Evolutionary conservation across 2,797 vertebrate genomes (phyloP).

Genomic region (Liasis olivaceus): DNA sequence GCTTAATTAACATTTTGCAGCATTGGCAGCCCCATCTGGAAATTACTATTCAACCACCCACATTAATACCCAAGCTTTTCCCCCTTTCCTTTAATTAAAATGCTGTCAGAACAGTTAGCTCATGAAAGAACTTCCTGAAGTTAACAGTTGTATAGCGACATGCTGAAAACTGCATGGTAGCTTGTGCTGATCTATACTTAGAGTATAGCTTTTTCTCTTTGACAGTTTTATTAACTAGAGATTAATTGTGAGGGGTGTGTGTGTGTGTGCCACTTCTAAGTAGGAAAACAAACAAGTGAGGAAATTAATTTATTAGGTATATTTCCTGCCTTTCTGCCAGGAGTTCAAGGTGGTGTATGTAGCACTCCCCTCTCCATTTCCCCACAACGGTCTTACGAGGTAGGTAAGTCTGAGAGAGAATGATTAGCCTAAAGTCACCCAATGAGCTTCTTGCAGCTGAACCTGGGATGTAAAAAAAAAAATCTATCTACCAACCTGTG

Average conservation of each 20-base stretch:
- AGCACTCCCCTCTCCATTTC: not conserved
- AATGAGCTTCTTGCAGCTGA: not conserved
- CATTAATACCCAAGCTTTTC: conserved; percentile 56
- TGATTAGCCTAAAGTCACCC: not conserved
- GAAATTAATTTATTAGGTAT: conserved; percentile 13
- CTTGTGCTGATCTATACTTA: conserved; percentile 39
- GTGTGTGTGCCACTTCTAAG: conserved; percentile 17
- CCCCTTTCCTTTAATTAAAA: conserved; percentile 64
- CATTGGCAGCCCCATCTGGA: conserved; percentile 59
- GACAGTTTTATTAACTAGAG: conserved; percentile 21
- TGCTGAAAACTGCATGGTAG: conserved; percentile 42
- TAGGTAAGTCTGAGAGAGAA: not conserved
- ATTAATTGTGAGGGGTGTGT: not conserved
- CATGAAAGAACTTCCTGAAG: conserved; percentile 54
- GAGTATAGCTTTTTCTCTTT: conserved; percentile 44
- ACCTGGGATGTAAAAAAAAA: not conserved
- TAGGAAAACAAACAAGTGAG: conserved; percentile 31
- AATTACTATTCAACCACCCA: conserved; percentile 54
- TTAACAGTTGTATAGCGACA: conserved; percentile 51
- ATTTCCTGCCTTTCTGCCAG: conserved; percentile 12
- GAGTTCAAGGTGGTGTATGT: not conserved
- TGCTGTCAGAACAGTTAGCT: conserved; percentile 56
- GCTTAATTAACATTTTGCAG: conserved; percentile 65
- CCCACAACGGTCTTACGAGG: not conserved
- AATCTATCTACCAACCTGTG: not conserved